Base-by-base conservation (phyloP, 1,140 invertebrate species). In the Gonioctena quinquepunctata region DNA sequence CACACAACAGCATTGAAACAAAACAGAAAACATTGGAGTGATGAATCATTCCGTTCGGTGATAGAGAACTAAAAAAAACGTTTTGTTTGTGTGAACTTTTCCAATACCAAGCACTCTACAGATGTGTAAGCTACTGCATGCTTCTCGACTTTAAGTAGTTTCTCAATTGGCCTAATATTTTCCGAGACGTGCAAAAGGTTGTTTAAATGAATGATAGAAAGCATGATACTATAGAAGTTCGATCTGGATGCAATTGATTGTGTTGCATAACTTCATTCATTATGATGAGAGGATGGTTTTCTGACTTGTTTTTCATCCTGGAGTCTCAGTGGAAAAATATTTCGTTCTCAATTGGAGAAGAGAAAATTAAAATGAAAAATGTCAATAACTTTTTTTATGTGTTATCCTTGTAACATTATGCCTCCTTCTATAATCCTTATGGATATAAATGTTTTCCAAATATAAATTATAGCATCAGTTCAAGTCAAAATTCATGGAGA, bases 41-140 rank as follows among this genome's bases (percentile, higher is more conserved):
- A n/a, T n/a, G n/a, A 18, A n/a, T 18, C 21, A 52, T 13, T 1
- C 16, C 16, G 7, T 11, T 27, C 7, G n/a, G 56, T 59, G 56
- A 59, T 16, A 59, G 56, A 59, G 56, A 59, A 28, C n/a, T 16
- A 11, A 25, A 59, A 59, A 59, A 25, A n/a, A 16, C 26, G 8
- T 59, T 8, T 50, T 33, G 63, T 42, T 69, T 59, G 56, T 25
- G 23, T 52, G 13, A 3, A n/a, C 11, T 13, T n/a, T 42, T 42
- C 16, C 2, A n/a, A 11, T 60, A 69, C 16, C 57, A 60, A 80
- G 79, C 79, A 80, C 79, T 78, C 79, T 80, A 80, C 75, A 79
- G 79, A 78, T 80, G 79, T 80, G 79, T 80, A 79, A 23, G 48
- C 48, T 54, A 25, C 18, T 65, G 72, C 76, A 76, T 76, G 69